Conservation (phyloP, 2,113 vertebrate species). For the Chrysochloris asiatica region DNA sequence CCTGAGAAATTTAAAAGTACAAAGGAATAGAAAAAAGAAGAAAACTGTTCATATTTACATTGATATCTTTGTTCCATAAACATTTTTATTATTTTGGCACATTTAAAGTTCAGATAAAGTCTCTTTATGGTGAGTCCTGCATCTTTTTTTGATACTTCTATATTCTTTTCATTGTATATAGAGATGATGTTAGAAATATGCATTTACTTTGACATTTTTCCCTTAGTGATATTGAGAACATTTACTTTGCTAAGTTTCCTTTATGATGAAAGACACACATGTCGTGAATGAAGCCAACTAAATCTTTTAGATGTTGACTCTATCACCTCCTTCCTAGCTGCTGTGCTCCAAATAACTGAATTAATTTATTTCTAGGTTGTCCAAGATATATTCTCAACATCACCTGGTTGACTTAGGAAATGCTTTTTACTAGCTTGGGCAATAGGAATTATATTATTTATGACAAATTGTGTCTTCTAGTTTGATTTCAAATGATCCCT, state of each 20-base stretch:
- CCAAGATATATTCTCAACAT: neutral
- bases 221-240: neutral
- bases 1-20: neutral
- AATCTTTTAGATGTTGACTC: neutral
- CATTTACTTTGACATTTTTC: slow-evolving; percentile 13
- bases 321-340: neutral
- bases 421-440: neutral
- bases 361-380: neutral
- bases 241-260: neutral
- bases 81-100: neutral
- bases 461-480: neutral
- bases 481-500: neutral
- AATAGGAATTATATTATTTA: neutral
- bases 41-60: neutral
- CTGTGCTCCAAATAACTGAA: neutral
- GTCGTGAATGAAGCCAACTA: neutral
- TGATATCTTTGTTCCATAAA: neutral
- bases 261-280: neutral
- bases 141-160: neutral
- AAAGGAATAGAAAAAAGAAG: neutral
- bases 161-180: neutral
- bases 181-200: too few species aligned
- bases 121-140: neutral
- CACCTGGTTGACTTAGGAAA: neutral
- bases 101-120: neutral